A percentile compares a stretch with the other conserved stretches of the same genome.
phyloP scores from a whole-genome alignment of 2,797 vertebrate genomes.

The Helarctos malayanus region DNA sequence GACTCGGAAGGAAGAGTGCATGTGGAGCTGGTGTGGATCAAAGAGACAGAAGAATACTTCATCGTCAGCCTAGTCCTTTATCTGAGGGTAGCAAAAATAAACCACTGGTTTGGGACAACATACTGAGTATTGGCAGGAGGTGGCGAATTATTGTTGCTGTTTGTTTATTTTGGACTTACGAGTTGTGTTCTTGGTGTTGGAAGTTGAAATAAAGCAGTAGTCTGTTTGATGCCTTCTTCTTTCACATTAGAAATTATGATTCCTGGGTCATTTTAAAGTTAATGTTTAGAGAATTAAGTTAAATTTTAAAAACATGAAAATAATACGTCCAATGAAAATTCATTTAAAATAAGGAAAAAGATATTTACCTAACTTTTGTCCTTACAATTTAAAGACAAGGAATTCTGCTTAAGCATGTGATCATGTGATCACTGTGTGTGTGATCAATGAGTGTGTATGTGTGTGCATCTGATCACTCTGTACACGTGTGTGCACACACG shows the following conservation, averaged over 20 bases:
- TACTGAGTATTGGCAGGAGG: constrained; percentile 88
- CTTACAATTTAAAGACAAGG: background rate
- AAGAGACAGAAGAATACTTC: constrained; percentile 89
- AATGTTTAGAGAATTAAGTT: background rate
- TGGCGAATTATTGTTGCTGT: background rate
- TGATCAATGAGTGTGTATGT: background rate
- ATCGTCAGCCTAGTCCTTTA: constrained; percentile 91
- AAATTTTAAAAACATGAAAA: background rate
- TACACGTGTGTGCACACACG: background rate
- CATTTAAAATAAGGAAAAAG: background rate
- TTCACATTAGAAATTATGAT: background rate
- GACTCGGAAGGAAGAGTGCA: constrained; percentile 91
- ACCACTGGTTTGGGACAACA: constrained; percentile 91
- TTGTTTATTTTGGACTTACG: background rate
- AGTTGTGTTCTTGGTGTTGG: constrained; percentile 14
- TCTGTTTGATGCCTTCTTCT: constrained; percentile 1
- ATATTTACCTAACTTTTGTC: background rate
- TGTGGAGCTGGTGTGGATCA: constrained; percentile 89
- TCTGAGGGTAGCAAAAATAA: constrained; percentile 91
- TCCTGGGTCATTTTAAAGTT: constrained; percentile 10
- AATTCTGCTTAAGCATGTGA: background rate
- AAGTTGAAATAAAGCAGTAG: constrained; percentile 61
- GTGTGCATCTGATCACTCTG: too few species aligned
- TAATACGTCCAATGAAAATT: background rate
- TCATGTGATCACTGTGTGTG: background rate